Evolutionary conservation across 2,888 invertebrate genomes (phyloP), one percentile per base, ranked within the genome.

Genomic region (Microchrysa polita): DNA sequence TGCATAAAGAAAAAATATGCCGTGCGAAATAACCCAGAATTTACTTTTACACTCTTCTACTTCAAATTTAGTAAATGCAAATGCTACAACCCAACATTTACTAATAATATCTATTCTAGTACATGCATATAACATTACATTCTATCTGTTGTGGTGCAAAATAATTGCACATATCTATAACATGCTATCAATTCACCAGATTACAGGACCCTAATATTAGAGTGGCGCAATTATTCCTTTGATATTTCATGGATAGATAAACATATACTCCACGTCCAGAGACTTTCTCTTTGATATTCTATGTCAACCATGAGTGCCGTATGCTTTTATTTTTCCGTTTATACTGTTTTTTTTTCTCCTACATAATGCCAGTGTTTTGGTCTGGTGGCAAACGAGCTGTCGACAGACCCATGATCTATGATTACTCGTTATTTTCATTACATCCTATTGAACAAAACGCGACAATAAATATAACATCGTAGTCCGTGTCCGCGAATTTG

Each of bases 91-190:
- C 2, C 27, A 5, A 34, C 27, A 34, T 7, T 34, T 34, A 34
- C 27, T 34, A 61, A 61, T 61, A 61, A 61, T 61, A 61, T 61
- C 61, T 61, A 40, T 61, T 61, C 7, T 34, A 40, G n/a, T n/a
- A n/a, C n/a, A n/a, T n/a, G n/a, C n/a, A n/a, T n/a, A n/a, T n/a
- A n/a, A n/a, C n/a, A n/a, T n/a, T n/a, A n/a, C n/a, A n/a, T n/a
- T 40, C 18, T 22, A 48, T 48, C 48, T 48, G 48, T 65, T 9
- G 65, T 65, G 48, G 48, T 65, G 48, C 65, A 48, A 65, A 34
- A 65, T 48, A 65, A 65, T 65, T 65, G 44, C 27, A 34, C 7
- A 7, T 34, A 34, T 34, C 27, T 65, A 65, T 65, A 44, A 44
- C 34, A 5, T 65, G 18, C 55, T 65, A 65, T 65, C 65, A 65